Evolutionary conservation across 1,140 invertebrate species (phyloP).

Genomic region (Drosophila lowei): DNA sequence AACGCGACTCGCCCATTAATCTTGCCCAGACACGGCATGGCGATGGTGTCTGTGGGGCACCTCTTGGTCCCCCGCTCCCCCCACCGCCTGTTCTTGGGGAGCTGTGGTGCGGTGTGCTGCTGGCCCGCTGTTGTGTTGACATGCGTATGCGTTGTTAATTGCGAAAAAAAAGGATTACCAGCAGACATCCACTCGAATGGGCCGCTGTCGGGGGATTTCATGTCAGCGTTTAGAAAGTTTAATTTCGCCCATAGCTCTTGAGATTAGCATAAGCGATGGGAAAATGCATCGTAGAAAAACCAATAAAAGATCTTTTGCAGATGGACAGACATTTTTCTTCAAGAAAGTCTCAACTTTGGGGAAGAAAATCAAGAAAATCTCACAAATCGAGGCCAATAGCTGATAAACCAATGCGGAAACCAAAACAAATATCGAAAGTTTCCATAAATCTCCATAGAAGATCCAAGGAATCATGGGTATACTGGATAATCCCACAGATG

Average conservation of each 20-base stretch:
- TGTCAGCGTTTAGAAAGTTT: conserved; percentile 71
- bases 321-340: too few species aligned
- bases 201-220: conserved; percentile 56
- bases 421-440: too few species aligned
- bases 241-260: conserved; percentile 63
- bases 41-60: conserved; percentile 15
- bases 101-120: conserved; percentile 27
- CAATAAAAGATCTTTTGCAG: neutral
- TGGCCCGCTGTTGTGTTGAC: conserved; percentile 63
- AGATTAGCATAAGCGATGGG: conserved; percentile 51
- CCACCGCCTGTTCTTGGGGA: neutral
- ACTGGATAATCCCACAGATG: neutral
- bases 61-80: conserved; percentile 2
- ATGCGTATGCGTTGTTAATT: conserved; percentile 82
- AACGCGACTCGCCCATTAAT: conserved; percentile 78
- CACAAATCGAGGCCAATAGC: neutral
- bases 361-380: neutral
- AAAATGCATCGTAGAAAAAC: conserved; percentile 1
- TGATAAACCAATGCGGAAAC: too few species aligned
- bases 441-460: too few species aligned
- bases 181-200: conserved; percentile 39
- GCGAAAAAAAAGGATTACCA: conserved; percentile 72
- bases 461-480: neutral
- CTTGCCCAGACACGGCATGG: conserved; percentile 65
- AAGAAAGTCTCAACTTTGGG: too few species aligned